Conservation (phyloP, 1,140 invertebrate species). For the Brachionus plicatilis region DNA sequence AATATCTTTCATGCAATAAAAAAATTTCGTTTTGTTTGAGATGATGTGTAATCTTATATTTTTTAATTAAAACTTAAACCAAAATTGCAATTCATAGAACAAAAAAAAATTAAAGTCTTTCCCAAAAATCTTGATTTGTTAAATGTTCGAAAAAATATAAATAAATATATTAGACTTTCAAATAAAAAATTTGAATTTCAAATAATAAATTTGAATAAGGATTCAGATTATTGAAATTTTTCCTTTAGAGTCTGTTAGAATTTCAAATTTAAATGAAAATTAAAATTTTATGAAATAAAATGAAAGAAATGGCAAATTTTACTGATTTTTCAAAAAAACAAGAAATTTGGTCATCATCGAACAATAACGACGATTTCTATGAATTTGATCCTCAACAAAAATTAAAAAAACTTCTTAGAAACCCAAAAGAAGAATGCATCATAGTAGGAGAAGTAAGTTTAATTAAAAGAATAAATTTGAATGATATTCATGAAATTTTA, state of each 20-base stretch:
- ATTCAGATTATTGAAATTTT: not conserved
- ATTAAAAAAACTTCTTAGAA: not conserved
- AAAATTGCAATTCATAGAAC: too few species aligned
- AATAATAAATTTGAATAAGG: not conserved
- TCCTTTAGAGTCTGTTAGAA: not conserved
- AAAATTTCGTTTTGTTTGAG: too few species aligned
- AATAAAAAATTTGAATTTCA: too few species aligned
- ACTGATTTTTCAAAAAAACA: slow-evolving; percentile 3
- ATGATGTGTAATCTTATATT: too few species aligned
- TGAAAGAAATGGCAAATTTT: not conserved
- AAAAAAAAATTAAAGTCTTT: too few species aligned
- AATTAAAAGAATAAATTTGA: too few species aligned
- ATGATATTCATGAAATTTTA: too few species aligned
- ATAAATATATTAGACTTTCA: too few species aligned
- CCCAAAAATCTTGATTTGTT: too few species aligned
- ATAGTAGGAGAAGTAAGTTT: not conserved
- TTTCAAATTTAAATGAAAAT: not conserved
- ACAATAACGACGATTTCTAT: not conserved
- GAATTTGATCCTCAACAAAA: not conserved
- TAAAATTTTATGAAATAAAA: not conserved
- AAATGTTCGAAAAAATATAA: too few species aligned
- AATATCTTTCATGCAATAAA: too few species aligned
- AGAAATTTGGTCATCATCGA: not conserved
- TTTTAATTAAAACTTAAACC: too few species aligned
- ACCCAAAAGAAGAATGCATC: not conserved